Percentiles rank a stretch among this genome's conserved stretches.
Conservation (phyloP, 1,140 invertebrate species). For the Drosophila teissieri region DNA sequence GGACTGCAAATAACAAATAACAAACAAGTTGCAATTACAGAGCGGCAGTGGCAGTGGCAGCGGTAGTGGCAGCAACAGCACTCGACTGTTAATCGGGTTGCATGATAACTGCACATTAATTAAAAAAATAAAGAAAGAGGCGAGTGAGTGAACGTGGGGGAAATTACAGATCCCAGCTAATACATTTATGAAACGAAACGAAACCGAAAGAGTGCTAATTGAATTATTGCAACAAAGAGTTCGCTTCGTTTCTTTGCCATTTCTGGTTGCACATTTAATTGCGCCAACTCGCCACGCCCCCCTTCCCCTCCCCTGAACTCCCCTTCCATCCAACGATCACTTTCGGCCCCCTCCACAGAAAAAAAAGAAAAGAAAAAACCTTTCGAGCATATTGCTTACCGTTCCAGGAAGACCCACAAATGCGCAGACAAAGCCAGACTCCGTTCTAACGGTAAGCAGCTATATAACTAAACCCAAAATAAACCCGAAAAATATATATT, state of each 20-base stretch:
- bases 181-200: conserved; percentile 81
- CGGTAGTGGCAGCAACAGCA: conserved; percentile 34
- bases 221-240: conserved; percentile 74
- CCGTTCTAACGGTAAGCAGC: conserved; percentile 76
- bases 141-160: conserved; percentile 9
- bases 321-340: not conserved
- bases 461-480: conserved; percentile 49
- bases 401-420: conserved; percentile 79
- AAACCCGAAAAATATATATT: conserved; percentile 42
- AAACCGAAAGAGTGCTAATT: conserved; percentile 75
- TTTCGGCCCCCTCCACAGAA: not conserved
- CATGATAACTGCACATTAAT: conserved; percentile 82
- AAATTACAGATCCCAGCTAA: conserved; percentile 67
- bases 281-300: conserved; percentile 6
- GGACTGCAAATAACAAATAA: conserved; percentile 68
- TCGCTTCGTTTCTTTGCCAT: conserved; percentile 59
- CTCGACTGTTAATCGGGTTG: conserved; percentile 76
- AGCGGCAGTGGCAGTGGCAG: conserved; percentile 19
- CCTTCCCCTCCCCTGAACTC: not conserved
- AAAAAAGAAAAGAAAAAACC: conserved; percentile 4
- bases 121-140: conserved; percentile 65
- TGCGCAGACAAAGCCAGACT: conserved; percentile 63
- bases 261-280: conserved; percentile 69
- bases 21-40: conserved; percentile 79
- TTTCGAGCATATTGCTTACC: conserved; percentile 65